Percentiles rank a stretch among this genome's conserved stretches.
These are phyloP conservation scores for Rhabdomys pumilio DNA, from an alignment of 2,797 vertebrate genomes.

Conservation along the genomic window DNA sequence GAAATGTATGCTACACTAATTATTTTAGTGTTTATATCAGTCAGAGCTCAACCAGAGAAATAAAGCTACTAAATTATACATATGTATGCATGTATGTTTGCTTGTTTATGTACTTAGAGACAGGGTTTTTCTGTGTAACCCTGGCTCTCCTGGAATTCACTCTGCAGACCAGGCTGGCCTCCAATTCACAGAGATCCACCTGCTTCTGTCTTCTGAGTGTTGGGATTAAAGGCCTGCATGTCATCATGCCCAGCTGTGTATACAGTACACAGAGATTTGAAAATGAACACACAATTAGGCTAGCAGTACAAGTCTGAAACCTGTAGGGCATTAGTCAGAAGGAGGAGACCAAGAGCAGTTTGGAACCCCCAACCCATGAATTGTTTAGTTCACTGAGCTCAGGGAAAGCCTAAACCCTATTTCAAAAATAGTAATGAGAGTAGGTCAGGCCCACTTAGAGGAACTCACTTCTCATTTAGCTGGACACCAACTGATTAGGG, in stretches of 20 bases:
- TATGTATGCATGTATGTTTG: neutral
- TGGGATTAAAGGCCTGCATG: neutral
- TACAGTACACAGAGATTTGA: neutral
- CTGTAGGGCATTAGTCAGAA: neutral
- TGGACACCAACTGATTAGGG: neutral
- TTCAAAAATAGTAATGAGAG: neutral
- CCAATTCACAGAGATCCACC: neutral
- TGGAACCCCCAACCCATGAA: neutral
- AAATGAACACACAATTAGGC: neutral
- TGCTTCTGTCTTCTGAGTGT: neutral
- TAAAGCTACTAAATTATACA: conserved; percentile 10
- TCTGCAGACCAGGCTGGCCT: neutral
- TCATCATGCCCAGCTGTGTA: neutral
- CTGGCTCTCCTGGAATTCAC: neutral
- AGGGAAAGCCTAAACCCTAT: neutral
- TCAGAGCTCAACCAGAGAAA: conserved; percentile 43
- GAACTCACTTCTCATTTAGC: neutral
- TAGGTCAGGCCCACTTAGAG: neutral
- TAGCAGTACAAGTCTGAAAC: conserved; percentile 7
- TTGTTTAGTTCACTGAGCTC: conserved; percentile 18
- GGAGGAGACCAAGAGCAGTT: neutral
- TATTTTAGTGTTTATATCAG: conserved; percentile 55
- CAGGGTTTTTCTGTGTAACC: neutral
- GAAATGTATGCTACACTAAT: neutral
- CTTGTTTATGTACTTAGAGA: neutral